Percentiles rank a stretch among this genome's conserved stretches.
phyloP scores from a whole-genome alignment of 2,113 vertebrate genomes.

The Syrmaticus mikado region DNA sequence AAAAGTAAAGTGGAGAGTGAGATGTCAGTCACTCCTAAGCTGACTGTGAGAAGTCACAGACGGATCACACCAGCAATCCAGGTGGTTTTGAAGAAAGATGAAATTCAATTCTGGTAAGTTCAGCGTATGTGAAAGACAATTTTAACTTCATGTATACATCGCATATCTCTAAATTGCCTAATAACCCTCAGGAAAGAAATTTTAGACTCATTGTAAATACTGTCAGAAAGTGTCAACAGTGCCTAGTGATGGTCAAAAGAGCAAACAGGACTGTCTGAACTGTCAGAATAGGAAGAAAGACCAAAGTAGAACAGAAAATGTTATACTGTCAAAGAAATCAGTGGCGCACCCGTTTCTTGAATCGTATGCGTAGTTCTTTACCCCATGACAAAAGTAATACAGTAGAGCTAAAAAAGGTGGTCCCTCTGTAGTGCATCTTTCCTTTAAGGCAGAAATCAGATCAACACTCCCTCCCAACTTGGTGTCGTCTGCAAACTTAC shows the following conservation, averaged over 20 bases:
- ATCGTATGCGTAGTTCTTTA: neutral
- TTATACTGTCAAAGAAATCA: neutral
- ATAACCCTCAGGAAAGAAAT: slow-evolving; percentile 52
- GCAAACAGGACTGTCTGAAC: slow-evolving; percentile 27
- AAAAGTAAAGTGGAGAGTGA: neutral
- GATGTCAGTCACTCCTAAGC: neutral
- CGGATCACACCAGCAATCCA: neutral
- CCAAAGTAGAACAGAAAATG: slow-evolving; percentile 29
- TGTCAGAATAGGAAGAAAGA: slow-evolving; percentile 30
- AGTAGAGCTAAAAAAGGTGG: neutral
- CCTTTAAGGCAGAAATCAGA: too few relatives aligned
- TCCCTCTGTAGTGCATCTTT: too few relatives aligned
- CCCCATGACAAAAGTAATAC: slow-evolving; percentile 29
- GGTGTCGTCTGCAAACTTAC: too few relatives aligned
- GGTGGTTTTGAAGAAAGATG: slow-evolving; percentile 33
- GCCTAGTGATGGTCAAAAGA: slow-evolving; percentile 28
- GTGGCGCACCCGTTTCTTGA: neutral
- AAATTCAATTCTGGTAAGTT: neutral
- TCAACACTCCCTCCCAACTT: too few relatives aligned
- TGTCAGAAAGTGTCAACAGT: slow-evolving; percentile 11
- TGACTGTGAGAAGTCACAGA: neutral
- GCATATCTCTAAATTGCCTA: slow-evolving; percentile 46
- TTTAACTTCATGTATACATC: slow-evolving; percentile 16
- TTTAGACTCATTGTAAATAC: slow-evolving; percentile 24
- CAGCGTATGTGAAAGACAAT: slow-evolving; percentile 30